Evolutionary conservation across 2,797 vertebrate species (phyloP), one percentile per base, ranked within the genome.

Genomic region (Poecilia velifera): DNA sequence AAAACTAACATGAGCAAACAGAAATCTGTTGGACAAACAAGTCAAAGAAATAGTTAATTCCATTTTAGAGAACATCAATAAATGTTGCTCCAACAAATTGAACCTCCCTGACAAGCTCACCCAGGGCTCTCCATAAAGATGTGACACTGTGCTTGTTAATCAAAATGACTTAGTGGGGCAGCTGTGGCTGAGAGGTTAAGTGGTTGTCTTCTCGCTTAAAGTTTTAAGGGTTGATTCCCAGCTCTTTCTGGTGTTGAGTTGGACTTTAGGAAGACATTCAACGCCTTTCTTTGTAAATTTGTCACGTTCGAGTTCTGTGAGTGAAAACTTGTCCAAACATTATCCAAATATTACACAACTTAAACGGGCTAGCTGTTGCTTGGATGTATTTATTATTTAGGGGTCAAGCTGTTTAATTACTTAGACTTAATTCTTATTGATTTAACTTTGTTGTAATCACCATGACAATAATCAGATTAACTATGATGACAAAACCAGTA

Each of bases 151-250:
- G 36, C 36, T 25, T 70, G 18, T 70, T 70, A 70, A 70, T 70
- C 36, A 70, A 41, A 70, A 70, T 13, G 66, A 43, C 31, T 72
- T 72, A 49, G 1, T 55, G 49, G 68, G 20, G 4, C 36, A 70
- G 36, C 36, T 41, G 36, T 70, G 66, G 22, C 66, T 25, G 66
- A 70, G 66, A 43, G 66, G 66, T 70, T 41, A 70, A 70, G 66
- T 70, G 66, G 39, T 68, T 41, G 64, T 68, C 64, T 22, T 41
- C 36, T 68, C 36, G 36, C 20, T 68, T 39, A 41, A 68, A 68
- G 64, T 36, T 68, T 68, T 39, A 20, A 39, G 36, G 36, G 18
- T 43, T 70, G 66, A 70, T 70, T 70, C 22, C 20, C 6, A 25
- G 31, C 31, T 70, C 3, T 12, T 13, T 10, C 9, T 70, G 3